Conservation (phyloP, 2,888 invertebrate species). For the Lampropteryx suffumata region DNA sequence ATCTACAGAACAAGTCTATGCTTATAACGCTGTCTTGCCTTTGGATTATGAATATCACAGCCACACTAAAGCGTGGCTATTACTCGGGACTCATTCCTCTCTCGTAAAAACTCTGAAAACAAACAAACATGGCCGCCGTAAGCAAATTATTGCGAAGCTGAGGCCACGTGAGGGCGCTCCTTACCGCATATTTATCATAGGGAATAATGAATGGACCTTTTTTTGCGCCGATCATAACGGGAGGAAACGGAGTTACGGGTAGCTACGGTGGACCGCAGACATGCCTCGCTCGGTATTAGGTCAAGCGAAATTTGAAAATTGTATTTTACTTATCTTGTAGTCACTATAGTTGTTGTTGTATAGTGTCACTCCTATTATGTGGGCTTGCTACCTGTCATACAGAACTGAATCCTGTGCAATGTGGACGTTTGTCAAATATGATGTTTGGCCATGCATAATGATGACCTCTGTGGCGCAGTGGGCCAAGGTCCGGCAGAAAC, state of each 20-base stretch:
- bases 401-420: no score
- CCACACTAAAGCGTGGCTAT: conserved; percentile 5
- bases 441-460: no score
- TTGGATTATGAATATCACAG: neutral
- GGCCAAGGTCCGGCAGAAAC: no score
- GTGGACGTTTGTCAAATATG: no score
- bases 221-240: conserved; percentile 36
- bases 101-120: conserved; percentile 41
- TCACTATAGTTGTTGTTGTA: no score
- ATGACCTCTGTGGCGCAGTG: no score
- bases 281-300: neutral
- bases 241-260: conserved; percentile 24
- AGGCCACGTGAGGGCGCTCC: conserved; percentile 55
- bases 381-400: no score
- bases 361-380: no score
- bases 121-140: conserved; percentile 58
- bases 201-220: conserved; percentile 40
- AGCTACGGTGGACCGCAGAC: conserved; percentile 9
- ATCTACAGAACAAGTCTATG: no score
- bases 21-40: no score
- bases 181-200: conserved; percentile 38
- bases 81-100: conserved; percentile 9
- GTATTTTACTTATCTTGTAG: no score
- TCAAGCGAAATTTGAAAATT: neutral
- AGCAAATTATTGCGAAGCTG: conserved; percentile 61